phyloP scores from a whole-genome alignment of 2,113 vertebrate genomes.

The Natator depressus region DNA sequence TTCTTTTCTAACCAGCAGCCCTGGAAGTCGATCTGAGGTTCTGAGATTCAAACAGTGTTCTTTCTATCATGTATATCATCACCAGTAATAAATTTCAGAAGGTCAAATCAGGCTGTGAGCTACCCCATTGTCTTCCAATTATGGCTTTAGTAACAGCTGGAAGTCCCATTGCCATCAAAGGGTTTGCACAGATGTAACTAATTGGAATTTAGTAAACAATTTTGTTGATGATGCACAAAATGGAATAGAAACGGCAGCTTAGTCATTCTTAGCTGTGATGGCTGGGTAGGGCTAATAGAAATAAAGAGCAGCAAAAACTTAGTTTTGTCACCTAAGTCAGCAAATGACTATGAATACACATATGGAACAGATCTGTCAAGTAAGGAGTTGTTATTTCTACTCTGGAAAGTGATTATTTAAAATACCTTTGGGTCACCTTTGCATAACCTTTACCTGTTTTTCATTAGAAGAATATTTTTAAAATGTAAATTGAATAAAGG shows the following conservation, averaged over 20 bases:
- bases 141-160: rapidly evolving
- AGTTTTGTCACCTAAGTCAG: neutral
- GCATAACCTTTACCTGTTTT: neutral
- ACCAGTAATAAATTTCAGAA: neutral
- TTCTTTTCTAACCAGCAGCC: neutral
- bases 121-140: neutral
- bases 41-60: neutral
- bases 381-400: neutral
- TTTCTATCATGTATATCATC: neutral
- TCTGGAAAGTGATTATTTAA: neutral
- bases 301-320: neutral
- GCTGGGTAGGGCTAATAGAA: neutral
- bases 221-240: neutral
- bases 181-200: neutral
- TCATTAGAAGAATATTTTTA: neutral
- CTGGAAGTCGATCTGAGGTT: neutral
- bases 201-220: neutral
- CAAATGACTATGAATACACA: no score
- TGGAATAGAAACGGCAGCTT: neutral
- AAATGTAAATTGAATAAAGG: neutral
- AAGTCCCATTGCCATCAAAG: neutral
- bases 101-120: rapidly evolving
- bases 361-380: neutral
- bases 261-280: neutral
- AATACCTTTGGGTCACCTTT: neutral